These are phyloP conservation scores for Chaetorhynchus papuensis DNA, from an alignment of 2,113 vertebrate species.

Conservation along the genomic window DNA sequence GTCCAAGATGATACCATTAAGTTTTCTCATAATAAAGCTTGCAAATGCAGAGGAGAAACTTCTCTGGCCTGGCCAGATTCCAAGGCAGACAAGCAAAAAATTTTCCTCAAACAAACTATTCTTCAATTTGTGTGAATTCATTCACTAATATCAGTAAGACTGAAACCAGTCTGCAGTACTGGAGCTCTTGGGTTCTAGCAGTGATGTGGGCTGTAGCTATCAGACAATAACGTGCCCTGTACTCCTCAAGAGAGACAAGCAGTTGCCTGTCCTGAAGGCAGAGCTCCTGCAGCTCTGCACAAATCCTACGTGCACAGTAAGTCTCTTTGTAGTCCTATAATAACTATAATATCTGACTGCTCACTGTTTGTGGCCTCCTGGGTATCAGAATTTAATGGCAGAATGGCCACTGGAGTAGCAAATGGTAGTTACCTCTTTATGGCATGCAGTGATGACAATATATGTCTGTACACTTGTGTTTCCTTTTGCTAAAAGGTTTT, in stretches of 20 bases:
- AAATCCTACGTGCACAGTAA: neutral
- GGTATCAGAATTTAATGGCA: neutral
- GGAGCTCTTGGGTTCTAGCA: neutral
- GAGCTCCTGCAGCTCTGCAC: neutral
- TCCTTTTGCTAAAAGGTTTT: neutral
- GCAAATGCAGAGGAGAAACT: neutral
- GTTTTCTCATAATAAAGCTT: neutral
- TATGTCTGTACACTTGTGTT: neutral
- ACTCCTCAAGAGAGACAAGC: neutral
- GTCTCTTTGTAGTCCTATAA: neutral
- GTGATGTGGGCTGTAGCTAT: neutral
- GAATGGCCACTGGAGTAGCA: neutral
- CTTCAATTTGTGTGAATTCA: neutral
- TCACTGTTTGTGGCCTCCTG: neutral
- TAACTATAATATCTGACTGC: neutral
- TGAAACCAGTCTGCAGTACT: neutral
- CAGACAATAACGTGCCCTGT: neutral
- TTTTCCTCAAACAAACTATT: neutral
- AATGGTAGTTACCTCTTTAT: neutral
- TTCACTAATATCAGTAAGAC: neutral
- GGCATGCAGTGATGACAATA: neutral
- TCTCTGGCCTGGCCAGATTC: neutral
- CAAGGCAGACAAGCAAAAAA: neutral
- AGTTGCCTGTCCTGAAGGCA: neutral
- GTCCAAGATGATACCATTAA: neutral